Conservation (phyloP, 2,888 invertebrate species). For the Pristionchus exspectatus region DNA sequence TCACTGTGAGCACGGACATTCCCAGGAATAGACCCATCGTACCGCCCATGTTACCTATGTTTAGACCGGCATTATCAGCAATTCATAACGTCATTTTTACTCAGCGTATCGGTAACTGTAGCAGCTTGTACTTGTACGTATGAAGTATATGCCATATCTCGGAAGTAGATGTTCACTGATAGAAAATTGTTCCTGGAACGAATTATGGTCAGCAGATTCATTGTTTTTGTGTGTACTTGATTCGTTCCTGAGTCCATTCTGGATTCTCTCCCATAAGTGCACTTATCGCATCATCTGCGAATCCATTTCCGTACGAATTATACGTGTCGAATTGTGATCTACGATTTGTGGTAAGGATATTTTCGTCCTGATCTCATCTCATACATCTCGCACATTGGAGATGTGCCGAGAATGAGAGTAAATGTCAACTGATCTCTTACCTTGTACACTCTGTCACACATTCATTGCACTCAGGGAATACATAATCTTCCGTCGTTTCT, state of each 20-base stretch:
- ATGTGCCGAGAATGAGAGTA: not conserved
- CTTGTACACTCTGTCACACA: conserved; percentile 65
- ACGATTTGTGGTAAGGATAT: not conserved
- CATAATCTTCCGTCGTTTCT: conserved; percentile 27
- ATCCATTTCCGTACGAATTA: conserved; percentile 67
- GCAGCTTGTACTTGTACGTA: conserved; percentile 66
- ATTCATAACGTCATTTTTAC: conserved; percentile 49
- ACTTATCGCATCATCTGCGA: conserved; percentile 59
- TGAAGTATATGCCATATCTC: conserved; percentile 69
- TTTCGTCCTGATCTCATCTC: not conserved
- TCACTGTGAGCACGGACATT: conserved; percentile 73
- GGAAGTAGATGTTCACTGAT: conserved; percentile 66
- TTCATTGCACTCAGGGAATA: conserved; percentile 58
- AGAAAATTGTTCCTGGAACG: conserved; percentile 57
- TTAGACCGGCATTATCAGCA: not conserved
- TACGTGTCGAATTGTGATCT: conserved; percentile 65
- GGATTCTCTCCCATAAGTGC: conserved; percentile 56
- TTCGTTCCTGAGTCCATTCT: conserved; percentile 51
- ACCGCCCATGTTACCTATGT: conserved; percentile 72
- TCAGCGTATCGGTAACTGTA: conserved; percentile 59
- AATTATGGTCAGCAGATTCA: not conserved
- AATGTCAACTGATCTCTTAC: not conserved
- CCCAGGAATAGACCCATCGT: conserved; percentile 77
- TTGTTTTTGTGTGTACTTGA: conserved; percentile 47
- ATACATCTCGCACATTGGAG: not conserved